phyloP scores from a whole-genome alignment of 2,888 invertebrate genomes.

The Parnassius glacialis region DNA sequence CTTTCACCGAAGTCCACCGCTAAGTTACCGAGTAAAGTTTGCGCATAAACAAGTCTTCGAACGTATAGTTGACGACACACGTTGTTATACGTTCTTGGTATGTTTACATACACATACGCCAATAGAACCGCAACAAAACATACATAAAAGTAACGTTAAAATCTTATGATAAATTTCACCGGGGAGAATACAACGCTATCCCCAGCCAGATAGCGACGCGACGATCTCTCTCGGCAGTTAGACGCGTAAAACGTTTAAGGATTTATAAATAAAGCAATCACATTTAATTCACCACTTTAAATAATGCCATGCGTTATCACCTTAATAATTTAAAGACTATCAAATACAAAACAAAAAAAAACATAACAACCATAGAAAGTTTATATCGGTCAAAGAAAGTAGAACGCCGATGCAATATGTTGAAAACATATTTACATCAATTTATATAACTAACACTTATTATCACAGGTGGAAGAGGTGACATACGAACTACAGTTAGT shows the following conservation, averaged over 20 bases:
- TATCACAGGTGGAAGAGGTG: constrained; percentile 58
- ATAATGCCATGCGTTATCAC: too few species aligned
- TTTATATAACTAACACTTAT: constrained; percentile 70
- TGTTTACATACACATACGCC: constrained; percentile 5
- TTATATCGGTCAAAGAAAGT: constrained; percentile 65
- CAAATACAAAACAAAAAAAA: too few species aligned
- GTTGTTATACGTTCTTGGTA: constrained; percentile 6
- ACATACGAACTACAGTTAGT: constrained; percentile 71
- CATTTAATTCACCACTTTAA: too few species aligned
- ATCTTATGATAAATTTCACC: constrained; percentile 64
- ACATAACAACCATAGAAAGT: constrained; percentile 25
- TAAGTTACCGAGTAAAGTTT: constrained; percentile 6
- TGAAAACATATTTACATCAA: constrained; percentile 59
- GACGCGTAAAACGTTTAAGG: background rate
- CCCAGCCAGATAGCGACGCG: constrained; percentile 43
- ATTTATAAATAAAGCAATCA: too few species aligned
- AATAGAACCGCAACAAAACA: constrained; percentile 41
- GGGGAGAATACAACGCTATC: constrained; percentile 58
- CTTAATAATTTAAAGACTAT: too few species aligned
- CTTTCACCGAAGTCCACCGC: constrained; percentile 20
- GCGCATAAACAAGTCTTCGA: background rate
- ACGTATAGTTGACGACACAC: background rate
- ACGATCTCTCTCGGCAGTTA: constrained; percentile 5
- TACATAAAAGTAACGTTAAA: constrained; percentile 60
- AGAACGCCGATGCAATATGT: constrained; percentile 47